Evolutionary conservation across 2,888 invertebrate species (phyloP).

Genomic region (Aproaerema taeniolella): DNA sequence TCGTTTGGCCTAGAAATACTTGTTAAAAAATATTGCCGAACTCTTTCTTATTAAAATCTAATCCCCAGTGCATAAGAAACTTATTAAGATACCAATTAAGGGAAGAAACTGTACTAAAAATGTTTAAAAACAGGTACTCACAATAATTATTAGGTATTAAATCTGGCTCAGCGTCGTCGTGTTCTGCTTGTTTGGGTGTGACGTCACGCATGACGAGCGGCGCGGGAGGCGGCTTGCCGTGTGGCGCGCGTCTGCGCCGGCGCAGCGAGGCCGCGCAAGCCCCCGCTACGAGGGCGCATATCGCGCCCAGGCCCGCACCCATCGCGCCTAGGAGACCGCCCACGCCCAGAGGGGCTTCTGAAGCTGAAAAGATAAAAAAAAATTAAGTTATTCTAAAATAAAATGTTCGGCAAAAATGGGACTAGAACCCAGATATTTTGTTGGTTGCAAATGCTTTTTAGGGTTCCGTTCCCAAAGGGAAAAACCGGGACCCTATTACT

Average conservation of each 20-base stretch:
- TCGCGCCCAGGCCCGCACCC: slow-evolving; percentile 45
- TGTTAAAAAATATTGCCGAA: too few relatives aligned
- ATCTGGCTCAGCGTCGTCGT: slow-evolving; percentile 65
- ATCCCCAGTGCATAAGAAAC: too few relatives aligned
- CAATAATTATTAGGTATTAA: slow-evolving; percentile 64
- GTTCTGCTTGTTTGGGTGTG: slow-evolving; percentile 34
- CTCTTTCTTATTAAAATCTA: too few relatives aligned
- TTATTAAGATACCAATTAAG: too few relatives aligned
- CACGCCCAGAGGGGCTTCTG: slow-evolving; percentile 49
- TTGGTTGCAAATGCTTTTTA: too few relatives aligned
- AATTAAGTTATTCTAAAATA: background rate
- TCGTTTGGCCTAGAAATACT: too few relatives aligned
- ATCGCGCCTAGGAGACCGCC: slow-evolving; percentile 49
- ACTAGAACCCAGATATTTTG: too few relatives aligned
- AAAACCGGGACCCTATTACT: too few relatives aligned
- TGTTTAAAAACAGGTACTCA: slow-evolving; percentile 5
- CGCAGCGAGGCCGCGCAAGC: slow-evolving; percentile 48
- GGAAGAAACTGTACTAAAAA: background rate
- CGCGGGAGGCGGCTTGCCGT: slow-evolving; percentile 37
- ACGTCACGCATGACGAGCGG: slow-evolving; percentile 29
- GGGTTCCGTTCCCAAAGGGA: background rate
- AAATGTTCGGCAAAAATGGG: background rate
- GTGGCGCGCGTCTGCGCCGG: slow-evolving; percentile 35
- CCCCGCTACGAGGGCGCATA: slow-evolving; percentile 45
- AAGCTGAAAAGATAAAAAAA: slow-evolving; percentile 32